Conservation (phyloP, 2,888 invertebrate genomes). For the Incurvaria masculella region DNA sequence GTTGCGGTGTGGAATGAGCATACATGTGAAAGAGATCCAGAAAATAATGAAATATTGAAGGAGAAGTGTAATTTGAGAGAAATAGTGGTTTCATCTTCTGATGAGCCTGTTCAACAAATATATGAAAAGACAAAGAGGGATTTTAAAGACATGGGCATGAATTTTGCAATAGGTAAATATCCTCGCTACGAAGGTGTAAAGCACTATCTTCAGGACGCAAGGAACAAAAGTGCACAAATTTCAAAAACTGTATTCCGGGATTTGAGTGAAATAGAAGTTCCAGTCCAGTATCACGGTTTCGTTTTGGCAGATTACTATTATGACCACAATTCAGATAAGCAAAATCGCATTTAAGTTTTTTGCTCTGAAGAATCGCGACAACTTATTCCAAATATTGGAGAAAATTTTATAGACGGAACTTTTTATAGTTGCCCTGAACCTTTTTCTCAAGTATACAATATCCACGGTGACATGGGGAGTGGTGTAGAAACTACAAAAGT, state of each 20-base stretch:
- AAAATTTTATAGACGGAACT: conserved; percentile 7
- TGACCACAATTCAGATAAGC: conserved; percentile 2
- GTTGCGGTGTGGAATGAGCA: too few species aligned
- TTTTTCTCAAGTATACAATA: conserved; percentile 7
- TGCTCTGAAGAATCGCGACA: conserved; percentile 3
- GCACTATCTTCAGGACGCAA: conserved; percentile 3
- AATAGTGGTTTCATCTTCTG: too few species aligned
- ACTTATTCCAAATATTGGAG: conserved; percentile 7
- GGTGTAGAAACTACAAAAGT: conserved; percentile 3
- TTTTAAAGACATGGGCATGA: conserved; percentile 2
- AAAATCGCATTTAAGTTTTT: conserved; percentile 7
- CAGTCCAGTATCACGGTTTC: conserved; percentile 8
- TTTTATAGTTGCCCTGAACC: conserved; percentile 8
- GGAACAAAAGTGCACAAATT: conserved; percentile 4
- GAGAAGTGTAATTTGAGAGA: too few species aligned
- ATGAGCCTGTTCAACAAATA: too few species aligned
- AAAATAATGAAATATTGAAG: too few species aligned
- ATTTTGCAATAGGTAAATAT: neutral
- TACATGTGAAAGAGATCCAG: too few species aligned
- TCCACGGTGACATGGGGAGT: conserved; percentile 7
- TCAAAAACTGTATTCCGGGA: conserved; percentile 2
- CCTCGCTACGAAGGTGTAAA: conserved; percentile 4
- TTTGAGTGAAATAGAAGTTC: conserved; percentile 7
- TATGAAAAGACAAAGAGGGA: too few species aligned
- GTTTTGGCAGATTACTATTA: conserved; percentile 8